Base-by-base conservation (phyloP, 2,888 invertebrate genomes). In the Dicyrtomina minuta region DNA sequence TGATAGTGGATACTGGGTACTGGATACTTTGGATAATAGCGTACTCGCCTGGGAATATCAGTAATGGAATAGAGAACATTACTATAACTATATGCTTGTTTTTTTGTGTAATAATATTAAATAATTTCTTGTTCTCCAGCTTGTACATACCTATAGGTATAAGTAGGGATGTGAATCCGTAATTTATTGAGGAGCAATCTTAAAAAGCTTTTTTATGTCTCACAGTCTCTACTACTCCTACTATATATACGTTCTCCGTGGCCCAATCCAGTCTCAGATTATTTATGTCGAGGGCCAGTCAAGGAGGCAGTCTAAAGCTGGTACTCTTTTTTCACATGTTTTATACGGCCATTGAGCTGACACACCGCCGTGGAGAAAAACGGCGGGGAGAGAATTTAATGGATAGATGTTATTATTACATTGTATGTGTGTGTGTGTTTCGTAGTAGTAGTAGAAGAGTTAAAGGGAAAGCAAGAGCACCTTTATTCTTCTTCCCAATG, bases 231-330 rank as follows among this genome's bases (percentile, higher is more conserved):
- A n/a, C n/a, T n/a, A n/a, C n/a, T n/a, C n/a, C n/a, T n/a, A n/a
- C n/a, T n/a, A n/a, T n/a, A n/a, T n/a, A n/a, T n/a, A n/a, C n/a
- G n/a, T n/a, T n/a, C n/a, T 61, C 15, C 27, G 44, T 26, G 61
- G 22, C 46, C 26, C 46, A 22, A 24, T 24, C 24, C 46, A 44
- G 24, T 59, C 53, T 20, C 53, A 62, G 64, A 71, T 71, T 71
- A 71, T 71, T 71, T 71, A 71, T 71, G 70, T 71, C 51, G 26
- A 58, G 68, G 62, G 62, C 62, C 67, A 49, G 64, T 64, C 43
- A 44, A 69, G 69, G 58, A 65, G 64, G 69, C 61, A 70, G 66
- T 39, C 59, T 66, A 66, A 66, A 66, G 62, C 66, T 66, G 53
- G 70, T 55, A 70, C 61, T 60, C 59, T 65, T 70, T 66, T 61